A percentile compares a stretch with the other conserved stretches of the same genome.
phyloP scores from a whole-genome alignment of 2,113 vertebrate species.

The Oriolus oriolus region DNA sequence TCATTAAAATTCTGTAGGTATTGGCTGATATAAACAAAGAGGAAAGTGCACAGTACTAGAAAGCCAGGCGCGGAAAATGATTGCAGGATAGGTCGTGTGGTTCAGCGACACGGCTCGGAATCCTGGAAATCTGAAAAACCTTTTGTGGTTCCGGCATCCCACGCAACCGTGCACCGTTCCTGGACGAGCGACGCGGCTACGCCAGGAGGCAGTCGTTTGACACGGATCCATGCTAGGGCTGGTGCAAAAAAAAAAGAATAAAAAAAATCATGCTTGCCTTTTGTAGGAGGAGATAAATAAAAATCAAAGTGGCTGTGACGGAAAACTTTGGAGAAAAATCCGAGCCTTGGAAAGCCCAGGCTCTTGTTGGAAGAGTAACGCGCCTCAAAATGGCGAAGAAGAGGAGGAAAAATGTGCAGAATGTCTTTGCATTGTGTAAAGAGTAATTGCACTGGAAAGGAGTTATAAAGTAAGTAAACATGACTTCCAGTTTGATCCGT shows the following conservation, averaged over 20 bases:
- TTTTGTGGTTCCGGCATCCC: constrained; percentile 23
- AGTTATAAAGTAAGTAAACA: constrained; percentile 46
- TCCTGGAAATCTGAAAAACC: constrained; percentile 40
- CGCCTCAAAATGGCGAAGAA: not conserved
- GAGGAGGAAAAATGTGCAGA: constrained; percentile 14
- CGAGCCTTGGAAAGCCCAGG: not conserved
- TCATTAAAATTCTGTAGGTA: constrained; percentile 57
- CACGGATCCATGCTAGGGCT: accelerated
- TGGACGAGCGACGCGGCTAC: not conserved
- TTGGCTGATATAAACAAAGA: not conserved
- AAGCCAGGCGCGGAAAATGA: not conserved
- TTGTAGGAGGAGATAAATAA: not conserved
- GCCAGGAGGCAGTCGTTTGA: constrained; percentile 43
- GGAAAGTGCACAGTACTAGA: not conserved
- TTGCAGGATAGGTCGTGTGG: not conserved
- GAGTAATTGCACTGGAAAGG: constrained; percentile 38
- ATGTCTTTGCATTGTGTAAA: constrained; percentile 25
- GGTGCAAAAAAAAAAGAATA: accelerated
- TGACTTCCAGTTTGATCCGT: constrained; percentile 42
- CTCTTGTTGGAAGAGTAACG: not conserved
- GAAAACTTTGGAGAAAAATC: not conserved
- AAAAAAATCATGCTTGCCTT: not conserved
- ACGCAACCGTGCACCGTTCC: not conserved
- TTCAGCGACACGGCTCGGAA: not conserved
- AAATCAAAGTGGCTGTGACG: not conserved